Conservation (phyloP, 2,113 vertebrate genomes). For the Odontophorus gujanensis region DNA sequence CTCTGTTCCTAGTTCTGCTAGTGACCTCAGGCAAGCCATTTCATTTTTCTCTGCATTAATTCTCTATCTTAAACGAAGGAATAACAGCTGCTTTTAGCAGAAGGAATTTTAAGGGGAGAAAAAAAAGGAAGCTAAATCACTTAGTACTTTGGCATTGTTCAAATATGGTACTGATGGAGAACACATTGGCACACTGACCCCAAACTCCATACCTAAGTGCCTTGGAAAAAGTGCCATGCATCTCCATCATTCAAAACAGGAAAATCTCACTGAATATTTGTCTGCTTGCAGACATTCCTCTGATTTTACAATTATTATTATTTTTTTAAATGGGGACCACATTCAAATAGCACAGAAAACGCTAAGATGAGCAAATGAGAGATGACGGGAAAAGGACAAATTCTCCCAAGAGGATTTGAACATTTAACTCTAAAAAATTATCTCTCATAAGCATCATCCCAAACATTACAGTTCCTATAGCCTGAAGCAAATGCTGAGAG, state of each 20-base stretch:
- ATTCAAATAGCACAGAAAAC: neutral
- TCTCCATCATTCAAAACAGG: neutral
- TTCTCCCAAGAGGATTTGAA: neutral
- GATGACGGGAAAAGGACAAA: neutral
- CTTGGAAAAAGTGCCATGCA: neutral
- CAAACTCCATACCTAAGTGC: neutral
- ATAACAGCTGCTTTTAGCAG: conserved; percentile 54
- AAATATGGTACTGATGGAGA: neutral
- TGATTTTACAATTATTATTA: accelerated
- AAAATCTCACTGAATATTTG: neutral
- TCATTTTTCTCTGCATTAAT: conserved; percentile 1
- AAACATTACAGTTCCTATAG: neutral
- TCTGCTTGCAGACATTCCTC: neutral
- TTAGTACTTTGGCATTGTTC: neutral
- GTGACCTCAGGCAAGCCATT: neutral
- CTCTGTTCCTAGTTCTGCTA: neutral
- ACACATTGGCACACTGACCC: neutral
- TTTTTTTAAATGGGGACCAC: neutral
- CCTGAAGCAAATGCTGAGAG: neutral
- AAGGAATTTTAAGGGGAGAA: neutral
- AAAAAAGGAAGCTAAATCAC: conserved; percentile 10
- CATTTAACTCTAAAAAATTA: neutral
- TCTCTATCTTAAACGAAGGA: conserved; percentile 11
- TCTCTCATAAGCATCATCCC: neutral
- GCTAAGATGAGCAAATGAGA: no score